These are phyloP conservation scores for Sebastes aleutianus DNA, from an alignment of 2,797 vertebrate species.

Conservation along the genomic window DNA sequence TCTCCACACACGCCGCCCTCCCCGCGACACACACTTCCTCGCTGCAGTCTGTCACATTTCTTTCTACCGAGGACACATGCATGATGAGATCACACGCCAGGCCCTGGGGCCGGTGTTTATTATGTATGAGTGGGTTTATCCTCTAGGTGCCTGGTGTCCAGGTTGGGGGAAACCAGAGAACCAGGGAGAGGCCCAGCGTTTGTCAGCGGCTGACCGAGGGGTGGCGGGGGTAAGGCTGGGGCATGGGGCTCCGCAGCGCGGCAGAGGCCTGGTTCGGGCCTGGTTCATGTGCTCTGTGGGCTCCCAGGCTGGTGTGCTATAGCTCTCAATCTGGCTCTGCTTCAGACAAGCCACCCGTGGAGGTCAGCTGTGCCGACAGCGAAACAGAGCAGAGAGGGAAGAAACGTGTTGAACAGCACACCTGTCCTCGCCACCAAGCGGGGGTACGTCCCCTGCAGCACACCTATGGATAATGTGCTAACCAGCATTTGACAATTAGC, in stretches of 20 bases:
- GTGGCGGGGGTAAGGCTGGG: constrained; percentile 29
- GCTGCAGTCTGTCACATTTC: constrained; percentile 69
- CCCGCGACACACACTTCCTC: constrained; percentile 34
- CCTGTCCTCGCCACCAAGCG: constrained; percentile 61
- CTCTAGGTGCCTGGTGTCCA: constrained; percentile 62
- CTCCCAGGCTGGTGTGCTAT: constrained; percentile 51
- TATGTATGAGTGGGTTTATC: constrained; percentile 73
- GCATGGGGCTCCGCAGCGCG: constrained; percentile 2
- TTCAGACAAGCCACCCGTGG: constrained; percentile 68
- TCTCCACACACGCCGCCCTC: constrained; percentile 50
- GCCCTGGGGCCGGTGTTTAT: constrained; percentile 73
- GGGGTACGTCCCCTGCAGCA: constrained; percentile 33
- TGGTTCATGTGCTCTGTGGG: constrained; percentile 58
- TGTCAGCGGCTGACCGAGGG: constrained; percentile 51
- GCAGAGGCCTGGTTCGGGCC: constrained; percentile 50
- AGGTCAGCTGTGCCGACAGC: constrained; percentile 62
- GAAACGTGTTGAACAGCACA: constrained; percentile 62
- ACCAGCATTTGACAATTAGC: neutral
- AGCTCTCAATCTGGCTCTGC: constrained; percentile 62
- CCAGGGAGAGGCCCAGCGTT: constrained; percentile 37
- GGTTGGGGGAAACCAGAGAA: constrained; percentile 47
- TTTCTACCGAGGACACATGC: constrained; percentile 60
- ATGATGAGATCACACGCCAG: constrained; percentile 70
- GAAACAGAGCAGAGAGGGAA: constrained; percentile 49
- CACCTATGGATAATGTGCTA: constrained; percentile 20